Conservation (phyloP, 2,888 invertebrate species). For the Gibbula magus region DNA sequence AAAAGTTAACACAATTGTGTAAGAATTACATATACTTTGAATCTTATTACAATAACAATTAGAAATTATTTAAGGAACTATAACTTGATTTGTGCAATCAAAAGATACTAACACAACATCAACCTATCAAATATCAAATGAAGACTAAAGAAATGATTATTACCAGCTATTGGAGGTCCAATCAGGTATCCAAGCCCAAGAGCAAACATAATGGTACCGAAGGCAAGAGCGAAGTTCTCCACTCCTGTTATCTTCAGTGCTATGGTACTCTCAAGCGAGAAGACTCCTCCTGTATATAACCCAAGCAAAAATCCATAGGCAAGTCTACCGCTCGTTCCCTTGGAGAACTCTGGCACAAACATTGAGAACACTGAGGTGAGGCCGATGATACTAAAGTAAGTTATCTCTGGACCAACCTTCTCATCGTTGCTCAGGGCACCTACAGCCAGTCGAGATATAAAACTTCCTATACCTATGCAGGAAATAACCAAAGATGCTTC, state of each 20-base stretch:
- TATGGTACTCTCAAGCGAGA: background rate
- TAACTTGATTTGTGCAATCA: too few relatives aligned
- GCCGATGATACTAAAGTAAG: background rate
- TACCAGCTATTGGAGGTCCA: conserved; percentile 10
- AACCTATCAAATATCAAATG: too few relatives aligned
- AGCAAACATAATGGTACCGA: background rate
- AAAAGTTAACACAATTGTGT: too few relatives aligned
- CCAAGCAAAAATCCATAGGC: background rate
- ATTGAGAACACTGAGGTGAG: background rate
- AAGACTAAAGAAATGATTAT: background rate
- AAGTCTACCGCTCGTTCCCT: background rate
- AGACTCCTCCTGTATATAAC: background rate
- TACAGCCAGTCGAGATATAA: background rate
- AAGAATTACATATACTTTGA: too few relatives aligned
- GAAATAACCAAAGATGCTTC: background rate
- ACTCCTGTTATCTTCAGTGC: background rate
- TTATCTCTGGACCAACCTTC: conserved; percentile 1
- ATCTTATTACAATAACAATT: too few relatives aligned
- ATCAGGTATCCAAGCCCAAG: background rate
- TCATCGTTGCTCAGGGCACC: background rate
- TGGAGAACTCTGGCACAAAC: background rate
- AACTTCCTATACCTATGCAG: background rate
- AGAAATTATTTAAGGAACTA: too few relatives aligned
- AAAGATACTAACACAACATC: background rate
- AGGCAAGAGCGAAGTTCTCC: background rate